phyloP scores from a whole-genome alignment of 2,113 vertebrate species.

The Tamias sibiricus region DNA sequence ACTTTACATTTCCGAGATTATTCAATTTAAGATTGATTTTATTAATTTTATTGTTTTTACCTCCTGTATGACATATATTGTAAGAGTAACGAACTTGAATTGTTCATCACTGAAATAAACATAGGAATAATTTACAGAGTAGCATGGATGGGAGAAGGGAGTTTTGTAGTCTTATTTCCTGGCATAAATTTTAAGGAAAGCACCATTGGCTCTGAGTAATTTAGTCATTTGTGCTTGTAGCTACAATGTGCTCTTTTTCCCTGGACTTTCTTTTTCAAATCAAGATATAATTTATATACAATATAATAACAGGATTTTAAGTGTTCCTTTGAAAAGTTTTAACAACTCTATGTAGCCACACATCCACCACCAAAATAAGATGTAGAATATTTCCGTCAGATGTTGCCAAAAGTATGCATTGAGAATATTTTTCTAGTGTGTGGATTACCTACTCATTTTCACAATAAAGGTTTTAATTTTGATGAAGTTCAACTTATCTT shows the following conservation, averaged over 20 bases:
- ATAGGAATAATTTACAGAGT: neutral
- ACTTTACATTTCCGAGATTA: neutral
- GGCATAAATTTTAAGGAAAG: slow-evolving; percentile 31
- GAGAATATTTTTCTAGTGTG: neutral
- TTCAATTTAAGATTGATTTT: slow-evolving; percentile 29
- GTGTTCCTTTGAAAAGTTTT: slow-evolving; percentile 22
- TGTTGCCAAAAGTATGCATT: neutral
- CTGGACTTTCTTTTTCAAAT: neutral
- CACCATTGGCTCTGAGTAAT: neutral
- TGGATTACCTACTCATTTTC: slow-evolving; percentile 45
- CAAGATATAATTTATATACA: slow-evolving; percentile 34
- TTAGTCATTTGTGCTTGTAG: neutral
- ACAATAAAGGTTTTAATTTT: slow-evolving; percentile 32
- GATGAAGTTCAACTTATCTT: neutral
- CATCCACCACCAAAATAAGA: neutral
- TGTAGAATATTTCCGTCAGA: neutral
- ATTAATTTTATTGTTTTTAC: neutral
- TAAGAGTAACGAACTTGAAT: neutral
- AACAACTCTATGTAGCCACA: neutral
- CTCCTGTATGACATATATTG: neutral
- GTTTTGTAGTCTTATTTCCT: neutral
- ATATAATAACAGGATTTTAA: slow-evolving; percentile 52
- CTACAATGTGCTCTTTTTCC: neutral
- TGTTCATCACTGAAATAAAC: neutral
- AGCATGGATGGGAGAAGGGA: rapidly evolving